Percentiles rank a stretch among this genome's conserved stretches.
Evolutionary conservation across 2,888 invertebrate genomes (phyloP).

Genomic region (Scaptomyza tumidula): DNA sequence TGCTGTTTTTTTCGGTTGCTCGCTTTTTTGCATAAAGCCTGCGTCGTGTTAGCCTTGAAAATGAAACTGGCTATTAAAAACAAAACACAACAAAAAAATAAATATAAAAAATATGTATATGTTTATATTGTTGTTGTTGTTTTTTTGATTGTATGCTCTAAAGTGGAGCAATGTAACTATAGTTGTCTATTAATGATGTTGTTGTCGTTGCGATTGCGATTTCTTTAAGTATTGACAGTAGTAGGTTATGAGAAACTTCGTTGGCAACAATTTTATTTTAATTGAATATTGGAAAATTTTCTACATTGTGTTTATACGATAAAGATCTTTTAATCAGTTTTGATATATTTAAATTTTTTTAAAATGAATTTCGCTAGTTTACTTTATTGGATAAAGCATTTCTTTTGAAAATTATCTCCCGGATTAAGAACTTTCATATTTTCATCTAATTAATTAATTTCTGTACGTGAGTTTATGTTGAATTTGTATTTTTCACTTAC

Average conservation of each 20-base stretch:
- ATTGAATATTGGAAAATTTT: background rate
- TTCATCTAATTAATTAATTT: too few relatives aligned
- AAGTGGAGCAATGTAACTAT: constrained; percentile 6
- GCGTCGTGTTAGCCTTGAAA: constrained; percentile 36
- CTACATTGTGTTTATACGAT: background rate
- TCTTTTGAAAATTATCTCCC: too few relatives aligned
- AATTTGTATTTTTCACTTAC: too few relatives aligned
- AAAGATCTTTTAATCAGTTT: too few relatives aligned
- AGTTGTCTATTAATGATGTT: background rate
- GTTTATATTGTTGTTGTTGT: background rate
- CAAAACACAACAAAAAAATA: too few relatives aligned
- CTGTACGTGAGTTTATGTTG: too few relatives aligned
- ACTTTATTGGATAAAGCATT: too few relatives aligned
- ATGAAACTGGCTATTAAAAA: constrained; percentile 31
- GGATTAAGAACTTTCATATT: too few relatives aligned
- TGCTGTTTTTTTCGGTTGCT: background rate
- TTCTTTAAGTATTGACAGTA: constrained; percentile 1
- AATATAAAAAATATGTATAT: background rate
- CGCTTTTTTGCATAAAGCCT: constrained; percentile 32
- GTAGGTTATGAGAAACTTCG: constrained; percentile 4
- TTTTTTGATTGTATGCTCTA: constrained; percentile 3
- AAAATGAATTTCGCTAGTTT: too few relatives aligned
- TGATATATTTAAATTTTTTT: too few relatives aligned
- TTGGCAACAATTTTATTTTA: background rate
- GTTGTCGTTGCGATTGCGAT: background rate